Percentiles rank a stretch among this genome's conserved stretches.
Conservation (phyloP, 2,113 vertebrate species). For the Willisornis vidua region DNA sequence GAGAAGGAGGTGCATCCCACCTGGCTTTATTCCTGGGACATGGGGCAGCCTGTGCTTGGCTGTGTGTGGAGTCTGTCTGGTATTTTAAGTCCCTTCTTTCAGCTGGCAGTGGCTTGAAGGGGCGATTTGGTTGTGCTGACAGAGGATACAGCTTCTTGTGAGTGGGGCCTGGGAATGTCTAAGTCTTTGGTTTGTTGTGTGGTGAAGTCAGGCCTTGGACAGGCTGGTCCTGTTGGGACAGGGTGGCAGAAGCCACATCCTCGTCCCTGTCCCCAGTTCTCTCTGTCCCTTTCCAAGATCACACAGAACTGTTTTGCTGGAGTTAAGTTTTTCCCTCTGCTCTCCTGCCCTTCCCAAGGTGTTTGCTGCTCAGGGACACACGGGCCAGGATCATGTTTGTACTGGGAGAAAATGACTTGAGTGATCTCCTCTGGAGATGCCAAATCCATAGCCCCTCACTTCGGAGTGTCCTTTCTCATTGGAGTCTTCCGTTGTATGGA, state of each 20-base stretch:
- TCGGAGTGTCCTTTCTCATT: not conserved
- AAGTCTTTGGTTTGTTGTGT: not conserved
- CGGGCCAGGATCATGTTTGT: rapidly evolving
- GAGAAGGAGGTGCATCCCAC: not conserved
- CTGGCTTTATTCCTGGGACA: not conserved
- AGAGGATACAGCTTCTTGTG: not conserved
- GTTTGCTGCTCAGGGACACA: rapidly evolving
- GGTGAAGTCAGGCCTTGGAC: not conserved
- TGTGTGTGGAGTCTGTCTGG: not conserved
- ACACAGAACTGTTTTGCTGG: not conserved
- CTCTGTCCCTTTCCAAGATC: not conserved
- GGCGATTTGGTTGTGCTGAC: not conserved
- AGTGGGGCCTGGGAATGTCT: not conserved
- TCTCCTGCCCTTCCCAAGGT: not conserved
- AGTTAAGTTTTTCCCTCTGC: not conserved
- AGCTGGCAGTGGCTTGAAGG: not conserved
- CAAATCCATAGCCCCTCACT: not conserved
- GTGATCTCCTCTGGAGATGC: not conserved
- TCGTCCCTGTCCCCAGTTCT: not conserved
- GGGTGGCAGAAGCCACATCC: rapidly evolving
- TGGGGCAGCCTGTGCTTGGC: not conserved
- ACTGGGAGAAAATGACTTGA: not conserved
- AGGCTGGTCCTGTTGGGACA: not conserved
- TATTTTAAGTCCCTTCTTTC: not conserved
- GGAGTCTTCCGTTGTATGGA: not conserved